Evolutionary conservation across 2,113 vertebrate genomes (phyloP).

Genomic region (Rhinolophus sinicus): DNA sequence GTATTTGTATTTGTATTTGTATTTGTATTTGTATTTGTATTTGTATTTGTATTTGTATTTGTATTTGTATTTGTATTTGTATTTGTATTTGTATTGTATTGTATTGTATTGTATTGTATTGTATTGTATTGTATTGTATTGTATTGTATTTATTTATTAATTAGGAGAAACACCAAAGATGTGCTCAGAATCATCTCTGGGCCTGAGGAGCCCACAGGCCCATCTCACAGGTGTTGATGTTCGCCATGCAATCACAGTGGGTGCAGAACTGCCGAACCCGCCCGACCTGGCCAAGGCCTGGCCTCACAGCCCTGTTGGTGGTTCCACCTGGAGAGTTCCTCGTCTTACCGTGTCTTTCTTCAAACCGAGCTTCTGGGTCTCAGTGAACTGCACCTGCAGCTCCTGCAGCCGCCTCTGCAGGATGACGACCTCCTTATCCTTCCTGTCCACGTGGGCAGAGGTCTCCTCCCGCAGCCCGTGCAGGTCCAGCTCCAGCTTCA

Average conservation of each 20-base stretch:
- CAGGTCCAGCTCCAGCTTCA: constrained; percentile 80
- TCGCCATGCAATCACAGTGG: neutral
- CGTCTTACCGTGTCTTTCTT: constrained; percentile 82
- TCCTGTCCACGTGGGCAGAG: constrained; percentile 70
- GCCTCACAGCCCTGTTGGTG: neutral
- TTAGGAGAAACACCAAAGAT: neutral
- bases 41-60: too few relatives aligned
- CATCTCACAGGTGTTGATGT: neutral
- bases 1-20: too few relatives aligned
- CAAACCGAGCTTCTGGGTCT: constrained; percentile 72
- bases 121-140: neutral
- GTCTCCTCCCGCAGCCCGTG: constrained; percentile 78
- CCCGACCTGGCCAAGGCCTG: neutral
- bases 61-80: too few relatives aligned
- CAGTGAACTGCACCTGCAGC: constrained; percentile 80
- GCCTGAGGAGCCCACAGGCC: neutral
- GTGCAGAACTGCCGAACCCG: rapidly evolving
- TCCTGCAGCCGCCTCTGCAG: constrained; percentile 76
- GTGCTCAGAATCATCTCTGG: neutral
- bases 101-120: too few relatives aligned
- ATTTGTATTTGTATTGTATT: too few relatives aligned
- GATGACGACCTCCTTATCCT: constrained; percentile 76
- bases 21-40: too few relatives aligned
- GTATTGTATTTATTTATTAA: neutral
- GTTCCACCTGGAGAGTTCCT: neutral